Evolutionary conservation across 2,797 vertebrate genomes (phyloP).

Genomic region (Rachycentron canadum): DNA sequence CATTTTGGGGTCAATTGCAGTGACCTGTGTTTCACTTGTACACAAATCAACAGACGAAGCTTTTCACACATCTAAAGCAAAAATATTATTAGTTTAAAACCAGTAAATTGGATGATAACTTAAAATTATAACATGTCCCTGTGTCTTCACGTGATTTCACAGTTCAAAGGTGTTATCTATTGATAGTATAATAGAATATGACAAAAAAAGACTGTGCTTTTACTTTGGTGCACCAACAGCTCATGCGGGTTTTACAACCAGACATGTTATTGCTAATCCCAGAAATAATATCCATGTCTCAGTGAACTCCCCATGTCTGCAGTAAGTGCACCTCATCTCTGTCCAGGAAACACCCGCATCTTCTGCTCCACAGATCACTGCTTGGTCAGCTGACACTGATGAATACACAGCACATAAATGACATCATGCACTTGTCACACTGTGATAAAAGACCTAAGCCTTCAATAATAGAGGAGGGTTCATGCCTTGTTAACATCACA

Average conservation of each 20-base stretch:
- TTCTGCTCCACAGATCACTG: slow-evolving; percentile 48
- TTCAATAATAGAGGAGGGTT: slow-evolving; percentile 36
- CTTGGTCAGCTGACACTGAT: slow-evolving; percentile 51
- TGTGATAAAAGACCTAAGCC: slow-evolving; percentile 30
- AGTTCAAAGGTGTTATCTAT: not conserved
- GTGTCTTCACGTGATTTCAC: too few species aligned
- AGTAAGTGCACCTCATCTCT: slow-evolving; percentile 18
- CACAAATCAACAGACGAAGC: too few species aligned
- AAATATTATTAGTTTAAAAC: too few species aligned
- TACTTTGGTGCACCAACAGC: slow-evolving; percentile 11
- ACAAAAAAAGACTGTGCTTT: too few species aligned
- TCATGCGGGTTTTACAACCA: slow-evolving; percentile 12
- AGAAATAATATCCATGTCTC: slow-evolving; percentile 18
- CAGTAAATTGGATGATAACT: too few species aligned
- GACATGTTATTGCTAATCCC: slow-evolving; percentile 31
- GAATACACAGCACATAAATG: slow-evolving; percentile 32
- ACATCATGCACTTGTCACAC: slow-evolving; percentile 36
- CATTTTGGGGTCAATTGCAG: too few species aligned
- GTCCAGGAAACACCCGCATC: slow-evolving; percentile 34
- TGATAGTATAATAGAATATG: not conserved
- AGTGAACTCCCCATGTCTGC: slow-evolving; percentile 8
- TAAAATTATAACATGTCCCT: too few species aligned
- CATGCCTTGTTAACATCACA: slow-evolving; percentile 39
- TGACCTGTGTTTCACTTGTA: too few species aligned
- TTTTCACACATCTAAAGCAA: too few species aligned